Evolutionary conservation across 2,888 invertebrate species (phyloP).

Genomic region (Cheilosia soror): DNA sequence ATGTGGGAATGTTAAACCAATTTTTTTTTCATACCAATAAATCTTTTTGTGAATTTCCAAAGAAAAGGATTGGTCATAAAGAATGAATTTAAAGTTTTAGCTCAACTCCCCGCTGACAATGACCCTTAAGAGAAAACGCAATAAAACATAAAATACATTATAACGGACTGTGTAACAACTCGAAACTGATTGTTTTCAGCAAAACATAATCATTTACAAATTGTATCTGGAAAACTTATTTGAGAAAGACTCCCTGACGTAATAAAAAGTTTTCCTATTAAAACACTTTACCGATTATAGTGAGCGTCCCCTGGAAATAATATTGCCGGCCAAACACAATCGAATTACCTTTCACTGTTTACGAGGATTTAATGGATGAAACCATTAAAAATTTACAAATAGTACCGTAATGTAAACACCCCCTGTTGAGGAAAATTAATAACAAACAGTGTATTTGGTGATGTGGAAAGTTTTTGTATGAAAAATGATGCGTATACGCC

Average conservation of each 20-base stretch:
- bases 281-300: neutral
- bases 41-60: neutral
- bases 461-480: neutral
- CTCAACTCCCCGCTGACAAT: neutral
- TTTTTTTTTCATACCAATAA: neutral
- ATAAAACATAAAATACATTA: neutral
- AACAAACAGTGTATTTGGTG: neutral
- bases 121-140: neutral
- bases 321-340: neutral
- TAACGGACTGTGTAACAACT: neutral
- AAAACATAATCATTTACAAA: neutral
- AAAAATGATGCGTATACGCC: too few species aligned
- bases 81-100: neutral
- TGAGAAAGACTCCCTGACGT: neutral
- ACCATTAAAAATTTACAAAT: slow-evolving; percentile 13
- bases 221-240: slow-evolving; percentile 1
- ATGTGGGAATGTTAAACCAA: neutral
- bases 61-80: neutral
- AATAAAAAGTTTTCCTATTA: slow-evolving; percentile 23
- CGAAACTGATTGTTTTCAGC: neutral
- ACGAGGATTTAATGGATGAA: neutral
- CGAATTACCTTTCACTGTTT: slow-evolving; percentile 9
- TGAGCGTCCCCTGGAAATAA: neutral
- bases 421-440: neutral
- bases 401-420: neutral